Evolutionary conservation across 1,140 invertebrate genomes (phyloP), one percentile per base, ranked within the genome.

Genomic region (Dendrolimus punctatus): DNA sequence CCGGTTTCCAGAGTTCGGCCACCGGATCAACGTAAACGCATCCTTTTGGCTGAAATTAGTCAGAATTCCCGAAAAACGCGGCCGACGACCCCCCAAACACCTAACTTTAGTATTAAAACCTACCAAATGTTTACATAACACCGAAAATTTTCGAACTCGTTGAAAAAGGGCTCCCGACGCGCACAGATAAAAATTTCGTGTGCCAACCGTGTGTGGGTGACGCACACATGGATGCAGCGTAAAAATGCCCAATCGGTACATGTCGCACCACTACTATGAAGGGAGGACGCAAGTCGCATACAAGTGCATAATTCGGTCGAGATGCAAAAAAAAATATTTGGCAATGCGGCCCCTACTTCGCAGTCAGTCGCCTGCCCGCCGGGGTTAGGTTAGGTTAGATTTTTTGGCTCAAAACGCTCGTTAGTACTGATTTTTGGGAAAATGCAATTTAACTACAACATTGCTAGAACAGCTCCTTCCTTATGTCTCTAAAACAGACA

Each of bases 241-340:
- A 82, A 83, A 82, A 80, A 84, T 80, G 79, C 69, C 71, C 76
- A 80, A 76, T 85, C 73, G 65, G 74, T 78, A 84, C 79, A 77
- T 80, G 82, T 80, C 82, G 76, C 82, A 85, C 82, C 72, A 82
- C 76, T 80, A 85, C 82, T 83, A 81, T 76, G 78, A 83, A 83
- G 80, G 82, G 80, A 83, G 76, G 74, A 82, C 79, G 80, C 80
- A 86, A 83, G 82, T 77, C 82, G 83, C 83, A 86, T 86, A 86
- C 83, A 80, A 86, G 80, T 86, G 83, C 83, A 86, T 86, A 86
- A 84, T 86, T 86, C 83, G 83, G 83, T 80, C 83, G 83, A 86
- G 83, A 86, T 86, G 80, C 83, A 86, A 86, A 86, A 86, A 78
- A 86, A 86, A 86, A 86, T 86, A 86, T 86, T 86, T 86, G 83